These are phyloP conservation scores for Lipophrys pholis DNA, from an alignment of 2,113 vertebrate genomes.

Conservation along the genomic window DNA sequence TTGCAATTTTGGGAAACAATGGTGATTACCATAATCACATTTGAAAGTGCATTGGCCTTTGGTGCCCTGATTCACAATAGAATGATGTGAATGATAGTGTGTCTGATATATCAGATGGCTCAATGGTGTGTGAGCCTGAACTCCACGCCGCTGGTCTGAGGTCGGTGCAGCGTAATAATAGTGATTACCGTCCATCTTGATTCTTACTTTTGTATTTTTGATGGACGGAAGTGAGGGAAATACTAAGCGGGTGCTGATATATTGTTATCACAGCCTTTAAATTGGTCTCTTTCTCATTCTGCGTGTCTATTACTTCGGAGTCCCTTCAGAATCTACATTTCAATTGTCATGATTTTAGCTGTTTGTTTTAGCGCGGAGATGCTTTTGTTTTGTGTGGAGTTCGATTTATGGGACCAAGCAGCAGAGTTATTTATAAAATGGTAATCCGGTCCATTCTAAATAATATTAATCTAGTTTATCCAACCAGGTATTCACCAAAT, in stretches of 20 bases:
- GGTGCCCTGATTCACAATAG: neutral
- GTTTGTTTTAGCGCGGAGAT: too few relatives aligned
- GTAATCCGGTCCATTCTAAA: too few relatives aligned
- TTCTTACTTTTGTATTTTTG: conserved; percentile 4
- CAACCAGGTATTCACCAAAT: too few relatives aligned
- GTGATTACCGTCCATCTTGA: neutral
- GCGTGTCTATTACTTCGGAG: too few relatives aligned
- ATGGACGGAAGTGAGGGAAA: neutral
- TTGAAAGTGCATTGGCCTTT: conserved; percentile 26
- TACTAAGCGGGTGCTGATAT: neutral
- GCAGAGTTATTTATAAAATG: too few relatives aligned
- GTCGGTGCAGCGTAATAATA: neutral
- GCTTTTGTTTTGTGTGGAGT: too few relatives aligned
- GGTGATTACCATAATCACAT: conserved; percentile 41
- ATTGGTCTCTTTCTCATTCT: too few relatives aligned
- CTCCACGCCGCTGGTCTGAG: neutral
- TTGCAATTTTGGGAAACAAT: conserved; percentile 40
- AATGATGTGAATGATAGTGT: neutral
- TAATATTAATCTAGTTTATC: too few relatives aligned
- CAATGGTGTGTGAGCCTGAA: neutral
- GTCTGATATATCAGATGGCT: conserved; percentile 1
- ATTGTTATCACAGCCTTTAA: neutral
- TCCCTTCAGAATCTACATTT: too few relatives aligned
- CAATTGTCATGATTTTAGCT: too few relatives aligned
- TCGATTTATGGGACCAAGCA: too few relatives aligned